Percentiles rank a stretch among this genome's conserved stretches.
phyloP scores from a whole-genome alignment of 2,888 invertebrate species.

The Drosophila austrosaltans region DNA sequence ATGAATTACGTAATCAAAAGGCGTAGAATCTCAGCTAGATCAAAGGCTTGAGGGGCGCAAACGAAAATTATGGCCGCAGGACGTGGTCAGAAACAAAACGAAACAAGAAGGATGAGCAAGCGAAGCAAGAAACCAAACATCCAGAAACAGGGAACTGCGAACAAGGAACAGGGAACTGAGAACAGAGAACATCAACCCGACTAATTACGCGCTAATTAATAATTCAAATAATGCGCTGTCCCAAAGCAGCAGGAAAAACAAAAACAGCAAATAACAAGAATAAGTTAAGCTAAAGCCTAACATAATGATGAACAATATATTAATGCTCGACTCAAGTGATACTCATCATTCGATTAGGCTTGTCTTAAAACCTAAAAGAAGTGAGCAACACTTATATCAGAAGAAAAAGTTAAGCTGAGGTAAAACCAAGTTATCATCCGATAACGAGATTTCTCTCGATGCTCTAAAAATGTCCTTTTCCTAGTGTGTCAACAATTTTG shows the following conservation, averaged over 20 bases:
- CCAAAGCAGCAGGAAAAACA: conserved; percentile 17
- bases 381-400: too few relatives aligned
- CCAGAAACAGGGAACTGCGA: background rate
- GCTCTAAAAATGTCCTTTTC: too few relatives aligned
- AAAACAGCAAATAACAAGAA: conserved; percentile 29
- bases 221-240: conserved; percentile 75
- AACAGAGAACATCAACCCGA: conserved; percentile 57
- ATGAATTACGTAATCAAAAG: conserved; percentile 74
- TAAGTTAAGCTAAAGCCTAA: conserved; percentile 23
- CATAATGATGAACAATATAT: background rate
- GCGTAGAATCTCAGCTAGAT: conserved; percentile 59
- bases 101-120: conserved; percentile 10
- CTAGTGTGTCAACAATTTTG: too few relatives aligned
- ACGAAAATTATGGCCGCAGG: conserved; percentile 67
- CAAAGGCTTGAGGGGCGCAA: conserved; percentile 58
- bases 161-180: background rate
- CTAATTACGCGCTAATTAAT: conserved; percentile 79
- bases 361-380: too few relatives aligned
- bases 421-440: too few relatives aligned
- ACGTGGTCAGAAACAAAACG: conserved; percentile 56
- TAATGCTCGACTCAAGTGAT: conserved; percentile 16
- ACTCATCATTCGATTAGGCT: conserved; percentile 2
- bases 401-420: too few relatives aligned
- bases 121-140: background rate
- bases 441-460: too few relatives aligned